Percentiles rank a stretch among this genome's conserved stretches.
phyloP scores from a whole-genome alignment of 2,888 invertebrate species.

The Xiphydria camelus region DNA sequence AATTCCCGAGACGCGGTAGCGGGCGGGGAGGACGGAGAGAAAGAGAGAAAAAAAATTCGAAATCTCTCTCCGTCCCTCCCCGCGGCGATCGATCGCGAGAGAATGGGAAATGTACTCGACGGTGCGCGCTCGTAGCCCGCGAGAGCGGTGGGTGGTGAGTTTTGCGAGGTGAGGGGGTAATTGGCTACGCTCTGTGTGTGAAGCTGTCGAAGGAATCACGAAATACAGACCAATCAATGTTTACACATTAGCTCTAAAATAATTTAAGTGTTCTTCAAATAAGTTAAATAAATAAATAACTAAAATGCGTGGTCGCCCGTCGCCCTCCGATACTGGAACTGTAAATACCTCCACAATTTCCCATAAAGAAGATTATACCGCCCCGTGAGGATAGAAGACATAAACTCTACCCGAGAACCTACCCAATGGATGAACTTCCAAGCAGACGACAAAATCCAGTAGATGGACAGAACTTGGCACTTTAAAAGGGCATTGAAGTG shows the following conservation, averaged over 20 bases:
- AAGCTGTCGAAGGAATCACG: slow-evolving; percentile 19
- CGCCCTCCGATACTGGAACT: no score
- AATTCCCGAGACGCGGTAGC: no score
- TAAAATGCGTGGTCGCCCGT: slow-evolving; percentile 17
- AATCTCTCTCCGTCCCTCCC: slow-evolving; percentile 6
- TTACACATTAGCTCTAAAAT: slow-evolving; percentile 21
- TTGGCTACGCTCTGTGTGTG: slow-evolving; percentile 23
- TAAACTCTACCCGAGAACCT: no score
- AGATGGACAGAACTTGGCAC: no score
- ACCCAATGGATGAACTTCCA: no score
- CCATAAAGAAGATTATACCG: no score
- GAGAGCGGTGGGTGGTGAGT: slow-evolving; percentile 5
- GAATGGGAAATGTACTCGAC: slow-evolving; percentile 1
- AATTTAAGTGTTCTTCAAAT: slow-evolving; percentile 14
- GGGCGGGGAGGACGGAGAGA: not conserved
- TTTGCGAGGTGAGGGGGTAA: slow-evolving; percentile 11
- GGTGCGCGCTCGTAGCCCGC: slow-evolving; percentile 9
- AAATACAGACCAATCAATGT: slow-evolving; percentile 20
- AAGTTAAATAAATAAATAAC: slow-evolving; percentile 22
- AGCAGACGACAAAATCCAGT: no score
- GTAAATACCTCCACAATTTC: no score
- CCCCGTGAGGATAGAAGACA: no score
- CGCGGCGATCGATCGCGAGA: not conserved
- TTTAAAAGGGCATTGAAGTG: no score
- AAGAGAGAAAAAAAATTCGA: slow-evolving; percentile 9